Conservation (phyloP, 2,797 vertebrate genomes). For the Orientallactaga sibirica region DNA sequence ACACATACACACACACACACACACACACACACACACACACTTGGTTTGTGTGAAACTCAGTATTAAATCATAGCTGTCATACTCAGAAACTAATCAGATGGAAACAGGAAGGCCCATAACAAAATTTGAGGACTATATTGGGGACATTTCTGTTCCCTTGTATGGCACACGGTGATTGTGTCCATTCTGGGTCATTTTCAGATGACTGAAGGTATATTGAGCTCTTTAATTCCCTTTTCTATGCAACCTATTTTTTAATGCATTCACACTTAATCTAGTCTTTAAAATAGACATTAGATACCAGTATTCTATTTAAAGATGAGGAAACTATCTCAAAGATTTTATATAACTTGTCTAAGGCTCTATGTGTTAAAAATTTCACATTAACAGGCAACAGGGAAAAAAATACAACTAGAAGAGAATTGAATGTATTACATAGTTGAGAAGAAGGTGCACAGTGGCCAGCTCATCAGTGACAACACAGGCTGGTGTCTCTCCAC, state of each 20-base stretch:
- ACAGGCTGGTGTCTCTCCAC: neutral
- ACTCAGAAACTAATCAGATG: neutral
- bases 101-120: neutral
- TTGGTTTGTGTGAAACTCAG: neutral
- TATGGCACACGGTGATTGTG: neutral
- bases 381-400: neutral
- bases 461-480: neutral
- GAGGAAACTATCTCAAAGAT: neutral
- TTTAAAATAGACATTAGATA: neutral
- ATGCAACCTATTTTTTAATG: neutral
- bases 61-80: neutral
- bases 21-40: neutral
- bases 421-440: too few species aligned
- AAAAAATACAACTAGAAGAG: too few species aligned
- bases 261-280: neutral
- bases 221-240: neutral
- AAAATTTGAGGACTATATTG: neutral
- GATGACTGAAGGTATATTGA: neutral
- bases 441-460: too few species aligned
- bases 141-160: neutral
- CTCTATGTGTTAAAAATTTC: neutral
- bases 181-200: neutral
- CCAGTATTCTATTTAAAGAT: neutral
- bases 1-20: neutral
- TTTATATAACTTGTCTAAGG: neutral